These are phyloP conservation scores for Avahi laniger DNA, from an alignment of 2,797 vertebrate species.

Conservation along the genomic window DNA sequence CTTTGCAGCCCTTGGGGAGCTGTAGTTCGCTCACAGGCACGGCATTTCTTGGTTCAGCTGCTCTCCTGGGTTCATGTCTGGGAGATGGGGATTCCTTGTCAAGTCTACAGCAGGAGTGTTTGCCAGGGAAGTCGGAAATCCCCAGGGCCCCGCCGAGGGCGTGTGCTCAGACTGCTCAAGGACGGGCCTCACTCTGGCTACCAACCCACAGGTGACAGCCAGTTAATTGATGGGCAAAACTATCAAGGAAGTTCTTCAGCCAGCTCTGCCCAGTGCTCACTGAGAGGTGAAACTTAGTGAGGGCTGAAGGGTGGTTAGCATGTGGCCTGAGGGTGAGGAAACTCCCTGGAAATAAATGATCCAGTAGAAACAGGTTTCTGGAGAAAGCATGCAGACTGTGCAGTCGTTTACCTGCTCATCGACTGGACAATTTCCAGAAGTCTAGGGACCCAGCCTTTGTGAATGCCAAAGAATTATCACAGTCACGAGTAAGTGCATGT, in stretches of 20 bases:
- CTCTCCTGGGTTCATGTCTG: not conserved
- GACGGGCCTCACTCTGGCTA: not conserved
- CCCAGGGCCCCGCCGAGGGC: accelerated
- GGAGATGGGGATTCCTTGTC: not conserved
- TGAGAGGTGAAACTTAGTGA: not conserved
- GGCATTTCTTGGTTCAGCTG: not conserved
- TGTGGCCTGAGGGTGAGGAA: not conserved
- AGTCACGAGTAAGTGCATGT: not conserved
- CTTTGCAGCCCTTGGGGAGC: not conserved
- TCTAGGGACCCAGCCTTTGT: not conserved
- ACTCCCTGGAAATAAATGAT: not conserved
- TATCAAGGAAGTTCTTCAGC: not conserved
- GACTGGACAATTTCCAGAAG: not conserved
- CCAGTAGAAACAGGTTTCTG: not conserved
- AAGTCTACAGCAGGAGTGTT: accelerated
- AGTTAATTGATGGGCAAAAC: not conserved
- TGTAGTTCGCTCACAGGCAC: not conserved
- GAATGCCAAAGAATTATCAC: not conserved
- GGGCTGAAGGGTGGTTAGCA: not conserved
- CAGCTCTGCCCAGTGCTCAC: not conserved
- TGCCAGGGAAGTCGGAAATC: not conserved
- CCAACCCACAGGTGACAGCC: not conserved
- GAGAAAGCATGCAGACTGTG: not conserved
- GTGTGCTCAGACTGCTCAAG: not conserved
- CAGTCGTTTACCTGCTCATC: not conserved